Conservation (phyloP, 2,888 invertebrate genomes). For the Linhomoeus sp. region DNA sequence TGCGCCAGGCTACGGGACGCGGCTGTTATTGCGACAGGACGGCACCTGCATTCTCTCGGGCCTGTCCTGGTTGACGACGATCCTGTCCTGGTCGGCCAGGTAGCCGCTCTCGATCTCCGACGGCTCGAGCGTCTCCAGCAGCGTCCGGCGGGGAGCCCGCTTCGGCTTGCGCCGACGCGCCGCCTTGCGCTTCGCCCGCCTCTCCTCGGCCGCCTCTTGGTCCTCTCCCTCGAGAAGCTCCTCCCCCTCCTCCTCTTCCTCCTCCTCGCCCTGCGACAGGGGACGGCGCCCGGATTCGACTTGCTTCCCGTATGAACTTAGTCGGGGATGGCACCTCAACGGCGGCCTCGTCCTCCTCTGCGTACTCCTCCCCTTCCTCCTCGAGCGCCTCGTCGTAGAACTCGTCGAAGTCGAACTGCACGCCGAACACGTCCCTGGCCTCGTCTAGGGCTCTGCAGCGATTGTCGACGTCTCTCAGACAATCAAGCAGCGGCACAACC, state of each 20-base stretch:
- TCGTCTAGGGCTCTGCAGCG: conserved; percentile 36
- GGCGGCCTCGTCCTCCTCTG: conserved; percentile 17
- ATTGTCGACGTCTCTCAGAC: neutral
- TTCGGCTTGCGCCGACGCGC: conserved; percentile 14
- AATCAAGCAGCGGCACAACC: neutral
- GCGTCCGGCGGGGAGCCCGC: conserved; percentile 10
- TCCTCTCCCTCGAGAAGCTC: too few relatives aligned
- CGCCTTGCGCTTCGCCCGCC: conserved; percentile 17
- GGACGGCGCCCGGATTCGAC: too few relatives aligned
- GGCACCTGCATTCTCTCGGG: conserved; percentile 36
- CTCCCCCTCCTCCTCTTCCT: too few relatives aligned
- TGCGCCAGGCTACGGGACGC: too few relatives aligned
- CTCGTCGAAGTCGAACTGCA: conserved; percentile 52
- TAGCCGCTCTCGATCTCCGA: conserved; percentile 86
- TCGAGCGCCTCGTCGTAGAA: conserved; percentile 28
- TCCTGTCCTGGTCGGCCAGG: conserved; percentile 78
- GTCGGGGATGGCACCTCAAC: neutral
- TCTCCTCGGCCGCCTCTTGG: too few relatives aligned
- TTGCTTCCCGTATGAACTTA: neutral
- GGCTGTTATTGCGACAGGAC: too few relatives aligned
- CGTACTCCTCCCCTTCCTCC: conserved; percentile 6
- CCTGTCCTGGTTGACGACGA: conserved; percentile 40
- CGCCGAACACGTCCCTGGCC: conserved; percentile 95
- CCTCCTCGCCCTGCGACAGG: too few relatives aligned
- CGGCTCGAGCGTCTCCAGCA: conserved; percentile 48